Evolutionary conservation across 2,113 vertebrate species (phyloP).

Genomic region (Smithornis capensis): DNA sequence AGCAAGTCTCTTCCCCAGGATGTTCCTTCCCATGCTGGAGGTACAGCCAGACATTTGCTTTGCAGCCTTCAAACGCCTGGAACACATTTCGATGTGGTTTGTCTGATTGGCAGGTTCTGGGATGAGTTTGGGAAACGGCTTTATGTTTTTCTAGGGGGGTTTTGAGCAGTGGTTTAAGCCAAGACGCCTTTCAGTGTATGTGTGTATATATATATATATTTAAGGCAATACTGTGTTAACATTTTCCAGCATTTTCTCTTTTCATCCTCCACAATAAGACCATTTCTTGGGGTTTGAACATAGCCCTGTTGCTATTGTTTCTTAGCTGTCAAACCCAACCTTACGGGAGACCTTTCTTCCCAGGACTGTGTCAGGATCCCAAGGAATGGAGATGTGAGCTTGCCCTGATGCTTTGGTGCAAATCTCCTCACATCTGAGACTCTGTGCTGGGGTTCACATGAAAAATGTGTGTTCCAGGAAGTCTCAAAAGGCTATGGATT

Average conservation of each 20-base stretch:
- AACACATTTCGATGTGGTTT: fast-evolving
- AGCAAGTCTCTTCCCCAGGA: not conserved
- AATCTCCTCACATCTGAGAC: not conserved
- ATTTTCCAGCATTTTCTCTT: not conserved
- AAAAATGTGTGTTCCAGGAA: fast-evolving
- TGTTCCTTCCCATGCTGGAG: not conserved
- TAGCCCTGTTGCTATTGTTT: not conserved
- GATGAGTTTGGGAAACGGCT: not conserved
- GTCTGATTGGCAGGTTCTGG: not conserved
- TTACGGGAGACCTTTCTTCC: not conserved
- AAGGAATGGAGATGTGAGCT: not conserved
- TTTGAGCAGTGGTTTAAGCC: not conserved
- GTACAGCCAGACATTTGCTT: not conserved
- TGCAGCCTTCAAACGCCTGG: fast-evolving
- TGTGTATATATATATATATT: fast-evolving
- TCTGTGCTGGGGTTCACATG: not conserved
- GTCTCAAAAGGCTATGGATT: not conserved
- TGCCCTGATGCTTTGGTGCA: not conserved
- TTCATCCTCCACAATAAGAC: not conserved
- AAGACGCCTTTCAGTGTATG: not conserved
- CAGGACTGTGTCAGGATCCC: not conserved
- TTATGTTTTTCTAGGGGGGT: not conserved
- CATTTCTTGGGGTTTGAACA: not conserved
- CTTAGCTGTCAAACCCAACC: not conserved
- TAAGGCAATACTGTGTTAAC: not conserved